Base-by-base conservation (phyloP, 2,797 vertebrate species). In the Falco naumanni region DNA sequence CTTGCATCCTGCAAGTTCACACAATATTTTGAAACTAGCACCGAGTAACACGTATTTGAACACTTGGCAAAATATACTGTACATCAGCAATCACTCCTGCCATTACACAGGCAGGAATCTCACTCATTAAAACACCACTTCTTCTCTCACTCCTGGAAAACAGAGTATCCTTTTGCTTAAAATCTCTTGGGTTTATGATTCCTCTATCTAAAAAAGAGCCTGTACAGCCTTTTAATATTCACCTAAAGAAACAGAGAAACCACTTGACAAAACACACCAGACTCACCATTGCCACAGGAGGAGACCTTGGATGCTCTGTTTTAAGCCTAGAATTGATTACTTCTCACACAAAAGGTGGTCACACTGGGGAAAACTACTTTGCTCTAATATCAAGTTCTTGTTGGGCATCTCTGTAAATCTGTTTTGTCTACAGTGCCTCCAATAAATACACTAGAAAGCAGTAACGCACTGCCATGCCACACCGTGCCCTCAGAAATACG, bases 371-470 rank as follows among this genome's bases (percentile, higher is more conserved):
- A 81, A 85, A 86, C 28, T 33, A 31, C n/a, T 90, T 79, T 8
- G 12, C 29, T 92, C 80, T 75, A 80, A 78, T 87, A 93, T 54
- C 41, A 64, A 19, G 70, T 54, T 89, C 70, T 75, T 92, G 53
- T 76, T 71, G 51, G 84, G 50, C 59, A 95, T 79, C 50, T 90
- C 65, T 50, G 4, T 61, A 87, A 71, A 10, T 39, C 56, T 51
- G 28, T 24, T 56, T 16, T 69, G 26, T 47, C 29, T 63, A 51
- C 60, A 78, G 39, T 39, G 24, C 19, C 84, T 84, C 76, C 64
- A 91, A 66, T 88, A 97, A 84, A 92, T 56, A 76, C 15, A 93
- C 82, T 59, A 75, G 84, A 94, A 79, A 54, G 34, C 59, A 85
- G 76, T 28, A 90, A 90, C 48, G 64, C 79, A 84, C 45, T 80